Base-by-base conservation (phyloP, 2,888 invertebrate genomes). In the Tetranychus piercei region DNA sequence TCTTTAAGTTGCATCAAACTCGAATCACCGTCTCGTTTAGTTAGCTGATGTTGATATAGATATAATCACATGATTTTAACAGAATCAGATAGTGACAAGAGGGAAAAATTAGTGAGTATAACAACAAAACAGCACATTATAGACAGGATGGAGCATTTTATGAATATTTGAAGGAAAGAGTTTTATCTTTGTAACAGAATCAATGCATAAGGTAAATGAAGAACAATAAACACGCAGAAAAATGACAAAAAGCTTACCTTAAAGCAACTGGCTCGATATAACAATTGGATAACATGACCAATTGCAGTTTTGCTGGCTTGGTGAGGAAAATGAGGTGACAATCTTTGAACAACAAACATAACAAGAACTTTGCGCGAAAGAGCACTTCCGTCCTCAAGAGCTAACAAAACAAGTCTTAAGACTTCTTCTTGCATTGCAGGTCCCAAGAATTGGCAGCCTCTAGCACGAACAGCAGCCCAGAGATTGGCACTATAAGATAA, bases 341-440 rank as follows among this genome's bases (percentile, higher is more conserved):
- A 85, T 81, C 94, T 87, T 84, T 97, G 95, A 77, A 99, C 96
- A 71, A 97, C 95, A 85, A 95, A 99, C 92, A 97, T 92, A 77
- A 99, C 97, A 80, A 99, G 85, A 73, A 94, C 93, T 85, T 94
- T 94, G 78, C 93, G 87, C 1, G 94, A 94, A 77, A 96, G 84
- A 5, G 94, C 92, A 0, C 93, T 92, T 9, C 95, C 95, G 84
- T 97, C 95, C 82, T 95, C 94, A 73, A 99, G 84, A 0, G 96
- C 94, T 77, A 96, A 84, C 67, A 97, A 85, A 71, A 99, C 95
- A 78, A 99, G 85, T 81, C 91, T 92, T 64, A 99, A 85, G 74
- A 97, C 96, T 83, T 99, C 97, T 82, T 99, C 96, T 85, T 99
- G 97, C 96, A 99, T 96, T 43, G 94, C 96, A 85, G 96, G 96